phyloP scores from a whole-genome alignment of 2,888 invertebrate genomes.

The Epinotia bilunana region DNA sequence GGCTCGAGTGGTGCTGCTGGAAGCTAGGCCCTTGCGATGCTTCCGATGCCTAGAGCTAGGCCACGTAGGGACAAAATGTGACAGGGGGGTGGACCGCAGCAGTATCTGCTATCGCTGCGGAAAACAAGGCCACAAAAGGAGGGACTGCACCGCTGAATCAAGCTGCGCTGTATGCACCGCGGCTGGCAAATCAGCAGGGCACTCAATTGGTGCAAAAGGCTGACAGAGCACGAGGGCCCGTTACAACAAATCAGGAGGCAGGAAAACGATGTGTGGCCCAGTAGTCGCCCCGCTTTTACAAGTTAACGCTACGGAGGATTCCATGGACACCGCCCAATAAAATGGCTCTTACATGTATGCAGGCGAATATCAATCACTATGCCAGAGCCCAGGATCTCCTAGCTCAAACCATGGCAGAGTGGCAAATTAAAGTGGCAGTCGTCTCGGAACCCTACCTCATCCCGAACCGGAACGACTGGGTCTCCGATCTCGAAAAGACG shows the following conservation, averaged over 20 bases:
- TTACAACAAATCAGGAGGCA: no score
- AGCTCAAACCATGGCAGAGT: slow-evolving; percentile 18
- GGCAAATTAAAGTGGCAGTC: slow-evolving; percentile 41
- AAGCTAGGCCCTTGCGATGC: not conserved
- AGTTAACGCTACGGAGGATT: no score
- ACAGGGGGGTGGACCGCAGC: not conserved
- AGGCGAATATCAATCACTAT: slow-evolving; percentile 3
- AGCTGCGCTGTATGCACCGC: not conserved
- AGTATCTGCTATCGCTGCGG: not conserved
- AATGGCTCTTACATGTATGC: no score
- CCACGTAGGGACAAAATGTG: not conserved
- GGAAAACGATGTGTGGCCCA: no score
- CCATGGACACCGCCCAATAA: no score
- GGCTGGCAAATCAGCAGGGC: not conserved
- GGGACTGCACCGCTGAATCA: not conserved
- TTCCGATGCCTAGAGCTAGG: not conserved
- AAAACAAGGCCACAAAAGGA: not conserved
- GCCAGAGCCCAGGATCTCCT: slow-evolving; percentile 6
- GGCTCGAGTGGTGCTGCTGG: not conserved
- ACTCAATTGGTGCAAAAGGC: not conserved
- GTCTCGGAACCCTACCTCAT: slow-evolving; percentile 11
- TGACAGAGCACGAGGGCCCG: not conserved
- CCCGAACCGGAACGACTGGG: slow-evolving; percentile 10
- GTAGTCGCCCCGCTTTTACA: no score
- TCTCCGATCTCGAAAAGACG: not conserved